phyloP scores from a whole-genome alignment of 2,113 vertebrate species.

The Dasyornis broadbenti region DNA sequence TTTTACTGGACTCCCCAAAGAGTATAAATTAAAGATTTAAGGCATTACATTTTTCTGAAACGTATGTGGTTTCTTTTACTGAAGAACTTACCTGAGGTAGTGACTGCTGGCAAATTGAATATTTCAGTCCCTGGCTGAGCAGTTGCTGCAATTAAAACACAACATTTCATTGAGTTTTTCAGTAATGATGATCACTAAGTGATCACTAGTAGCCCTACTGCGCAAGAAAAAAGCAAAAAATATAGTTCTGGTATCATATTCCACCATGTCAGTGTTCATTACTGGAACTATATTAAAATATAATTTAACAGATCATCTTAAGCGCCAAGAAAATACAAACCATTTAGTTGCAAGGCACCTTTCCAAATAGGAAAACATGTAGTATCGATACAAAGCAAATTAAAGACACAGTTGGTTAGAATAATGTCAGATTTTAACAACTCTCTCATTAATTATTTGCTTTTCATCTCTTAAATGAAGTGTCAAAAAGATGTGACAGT shows the following conservation, averaged over 20 bases:
- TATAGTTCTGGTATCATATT: neutral
- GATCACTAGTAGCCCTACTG: neutral
- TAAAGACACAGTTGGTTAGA: neutral
- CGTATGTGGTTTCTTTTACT: neutral
- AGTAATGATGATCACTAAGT: neutral
- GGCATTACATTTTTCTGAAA: neutral
- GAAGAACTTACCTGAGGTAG: slow-evolving; percentile 84
- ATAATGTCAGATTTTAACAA: neutral
- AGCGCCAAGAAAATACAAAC: neutral
- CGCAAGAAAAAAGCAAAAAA: neutral
- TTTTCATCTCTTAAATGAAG: neutral
- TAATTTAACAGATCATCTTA: neutral
- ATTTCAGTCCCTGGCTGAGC: slow-evolving; percentile 98
- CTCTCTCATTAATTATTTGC: neutral
- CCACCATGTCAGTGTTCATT: neutral
- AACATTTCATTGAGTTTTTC: slow-evolving; percentile 1
- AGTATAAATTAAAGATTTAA: neutral
- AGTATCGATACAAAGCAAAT: neutral
- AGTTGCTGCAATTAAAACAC: slow-evolving; percentile 78
- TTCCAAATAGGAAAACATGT: neutral
- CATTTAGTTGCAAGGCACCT: neutral
- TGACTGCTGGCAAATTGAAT: slow-evolving; percentile 97
- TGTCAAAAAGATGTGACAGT: neutral
- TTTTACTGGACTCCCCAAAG: neutral
- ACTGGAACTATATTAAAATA: neutral